Evolutionary conservation across 2,797 vertebrate genomes (phyloP), one percentile per base, ranked within the genome.

Genomic region (Lutra lutra): DNA sequence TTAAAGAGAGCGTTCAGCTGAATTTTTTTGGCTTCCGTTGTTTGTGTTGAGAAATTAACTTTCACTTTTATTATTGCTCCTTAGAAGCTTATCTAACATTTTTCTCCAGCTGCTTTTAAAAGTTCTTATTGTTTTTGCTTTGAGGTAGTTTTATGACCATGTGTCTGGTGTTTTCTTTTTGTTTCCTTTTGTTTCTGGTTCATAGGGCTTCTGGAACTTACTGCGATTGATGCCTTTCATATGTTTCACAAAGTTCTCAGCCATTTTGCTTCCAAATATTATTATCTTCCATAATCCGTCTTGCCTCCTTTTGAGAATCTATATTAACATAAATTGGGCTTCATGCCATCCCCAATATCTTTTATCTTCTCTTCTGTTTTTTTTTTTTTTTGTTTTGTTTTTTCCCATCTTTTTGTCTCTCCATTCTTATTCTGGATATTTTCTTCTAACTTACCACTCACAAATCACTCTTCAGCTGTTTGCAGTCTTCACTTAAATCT

Each of bases 21-120:
- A 91, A 66, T 20, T 68, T 68, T 68, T 82, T 95, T 86, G 58
- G 17, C 27, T 93, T 88, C 72, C 29, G 64, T 51, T 94, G 29
- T 93, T 92, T 96, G n/a, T 89, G 83, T 38, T 91, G 92, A 94
- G 54, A 95, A 93, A 84, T 91, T 94, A 96, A 86, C 73, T 91
- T 95, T 85, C 58, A 70, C 13, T 93, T 62, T 90, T 96, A 94
- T 68, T 96, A 43, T 66, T 92, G 43, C 10, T 96, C 13, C 35
- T 89, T 66, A 68, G 56, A 95, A 95, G 32, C 35, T 89, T 94
- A 75, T 43, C n/a, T 56, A 96, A 68, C 64, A 58, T 68, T 90
- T 93, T 94, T 94, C n/a, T 85, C 40, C 48, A 85, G 54, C 40
- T 70, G 43, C 13, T 78, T 93, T 91, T 85, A 91, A 54, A 27